phyloP scores from a whole-genome alignment of 2,113 vertebrate species.

The Otocyon megalotis region DNA sequence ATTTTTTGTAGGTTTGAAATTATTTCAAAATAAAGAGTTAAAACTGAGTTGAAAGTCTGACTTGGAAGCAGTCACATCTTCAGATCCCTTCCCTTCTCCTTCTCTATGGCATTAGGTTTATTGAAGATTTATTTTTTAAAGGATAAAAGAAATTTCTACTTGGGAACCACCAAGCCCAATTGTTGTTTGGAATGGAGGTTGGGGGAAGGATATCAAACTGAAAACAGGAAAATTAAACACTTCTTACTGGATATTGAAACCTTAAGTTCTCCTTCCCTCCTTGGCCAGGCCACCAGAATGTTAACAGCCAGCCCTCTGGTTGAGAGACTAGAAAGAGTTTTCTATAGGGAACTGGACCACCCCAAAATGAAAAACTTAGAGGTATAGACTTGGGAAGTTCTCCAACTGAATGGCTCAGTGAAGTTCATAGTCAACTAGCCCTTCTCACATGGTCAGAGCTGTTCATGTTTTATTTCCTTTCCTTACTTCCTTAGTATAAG shows the following conservation, averaged over 20 bases:
- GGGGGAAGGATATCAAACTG: neutral
- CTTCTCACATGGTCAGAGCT: neutral
- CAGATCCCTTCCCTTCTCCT: neutral
- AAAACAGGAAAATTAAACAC: neutral
- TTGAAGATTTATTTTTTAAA: conserved; percentile 5
- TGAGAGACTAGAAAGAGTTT: neutral
- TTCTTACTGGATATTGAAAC: neutral
- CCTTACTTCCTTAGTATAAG: neutral
- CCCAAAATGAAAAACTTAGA: neutral
- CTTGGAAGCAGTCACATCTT: conserved; percentile 1
- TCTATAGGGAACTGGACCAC: neutral
- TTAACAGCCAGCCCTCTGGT: neutral
- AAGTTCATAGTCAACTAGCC: neutral
- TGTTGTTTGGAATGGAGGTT: neutral
- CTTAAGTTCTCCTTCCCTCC: neutral
- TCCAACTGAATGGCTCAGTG: neutral
- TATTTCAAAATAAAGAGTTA: conserved; percentile 57
- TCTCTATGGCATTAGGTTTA: neutral
- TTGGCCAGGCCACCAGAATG: neutral
- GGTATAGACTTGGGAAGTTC: neutral
- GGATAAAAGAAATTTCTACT: conserved; percentile 14
- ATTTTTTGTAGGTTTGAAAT: conserved; percentile 7
- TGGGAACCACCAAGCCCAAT: neutral
- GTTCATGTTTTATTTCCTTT: neutral
- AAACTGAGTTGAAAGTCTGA: conserved; percentile 23